Base-by-base conservation (phyloP, 2,113 vertebrate species). In the Microtus montanus region DNA sequence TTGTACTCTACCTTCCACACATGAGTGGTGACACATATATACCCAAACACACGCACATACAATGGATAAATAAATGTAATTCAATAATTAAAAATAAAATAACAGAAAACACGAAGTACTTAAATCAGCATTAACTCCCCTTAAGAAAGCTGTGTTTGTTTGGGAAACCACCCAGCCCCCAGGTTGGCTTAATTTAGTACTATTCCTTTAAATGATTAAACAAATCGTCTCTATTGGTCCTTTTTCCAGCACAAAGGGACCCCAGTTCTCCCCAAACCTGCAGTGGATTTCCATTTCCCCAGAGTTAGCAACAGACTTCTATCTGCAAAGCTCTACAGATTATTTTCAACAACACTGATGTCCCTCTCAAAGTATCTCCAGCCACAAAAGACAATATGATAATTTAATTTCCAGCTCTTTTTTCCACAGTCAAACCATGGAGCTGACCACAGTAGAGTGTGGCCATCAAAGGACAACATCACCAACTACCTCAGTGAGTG, bases 381-480 rank as follows among this genome's bases (percentile, higher is more conserved):
- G 41, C 2, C 61, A 35, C 41, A 22, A 38, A 83, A 58, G 22
- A 91, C 28, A 87, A 44, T 63, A 52, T 24, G 17, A 47, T 24
- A 52, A 92, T 75, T 93, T 92, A 70, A 84, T 77, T 80, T 87
- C 74, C 22, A 68, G 61, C 49, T 54, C 54, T 70, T 63, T 87
- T 73, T 73, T 71, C 87, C 49, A 66, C 6, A n/a, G 78, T 63
- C 20, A 33, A 22, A n/a, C 79, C 61, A 24, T 28, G 54, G 90
- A 74, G 28, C 80, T 49, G 11, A 64, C 26, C 70, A 64, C 33
- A 54, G 19, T 35, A 41, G 35, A 28, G 1, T 7, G n/a, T 35
- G 38, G 19, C 49, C 73, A n/a, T 66, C 24, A 44, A 52, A 64
- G n/a, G 61, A 63, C 52, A 87, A 78, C 47, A 35, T 0, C 77